Base-by-base conservation (phyloP, 2,113 vertebrate species). In the Gymnorhina tibicen region DNA sequence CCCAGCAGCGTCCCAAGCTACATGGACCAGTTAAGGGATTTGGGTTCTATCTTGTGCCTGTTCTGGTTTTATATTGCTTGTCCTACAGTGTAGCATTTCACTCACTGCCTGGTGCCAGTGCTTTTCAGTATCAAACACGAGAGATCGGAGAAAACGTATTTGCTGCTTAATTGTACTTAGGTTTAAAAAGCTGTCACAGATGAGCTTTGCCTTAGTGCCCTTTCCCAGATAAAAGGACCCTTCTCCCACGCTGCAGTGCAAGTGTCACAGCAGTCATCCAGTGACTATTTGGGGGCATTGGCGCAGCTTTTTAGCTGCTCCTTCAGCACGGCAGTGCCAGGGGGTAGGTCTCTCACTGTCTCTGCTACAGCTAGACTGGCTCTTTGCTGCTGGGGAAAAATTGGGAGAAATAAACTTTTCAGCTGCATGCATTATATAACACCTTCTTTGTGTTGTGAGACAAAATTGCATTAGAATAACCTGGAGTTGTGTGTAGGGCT, bases 401-500 rank as follows among this genome's bases (percentile, higher is more conserved):
- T 7, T 10, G 26, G 52, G 56, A 75, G 83, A 75, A 91, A 90
- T 86, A 78, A 96, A 96, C 83, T 96, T 96, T 82, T 24, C 35
- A 30, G 32, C 49, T 75, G 52, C 13, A 0, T 75, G 52, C 13
- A 0, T 93, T 95, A 88, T 60, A 1, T 90, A 96, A 96, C 17
- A 3, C 3, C 64, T 56, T 19, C 42, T 72, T 91, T 92, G 76
- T 91, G 83, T 82, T 64, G 87, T 93, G 67, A 92, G 75, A 50
- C 35, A 28, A 18, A 91, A 96, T 50, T 55, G 63, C 39, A 1
- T 86, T 74, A 33, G 89, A 94, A 87, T 75, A 82, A 75, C 69
- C 91, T 1, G 3, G 79, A 75, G 72, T 72, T 11, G 1, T 90
- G 85, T 90, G 79, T 27, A 86, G 82, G 76, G 56, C 82, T 83